Evolutionary conservation across 2,113 vertebrate genomes (phyloP).

Genomic region (Catharus minimus): DNA sequence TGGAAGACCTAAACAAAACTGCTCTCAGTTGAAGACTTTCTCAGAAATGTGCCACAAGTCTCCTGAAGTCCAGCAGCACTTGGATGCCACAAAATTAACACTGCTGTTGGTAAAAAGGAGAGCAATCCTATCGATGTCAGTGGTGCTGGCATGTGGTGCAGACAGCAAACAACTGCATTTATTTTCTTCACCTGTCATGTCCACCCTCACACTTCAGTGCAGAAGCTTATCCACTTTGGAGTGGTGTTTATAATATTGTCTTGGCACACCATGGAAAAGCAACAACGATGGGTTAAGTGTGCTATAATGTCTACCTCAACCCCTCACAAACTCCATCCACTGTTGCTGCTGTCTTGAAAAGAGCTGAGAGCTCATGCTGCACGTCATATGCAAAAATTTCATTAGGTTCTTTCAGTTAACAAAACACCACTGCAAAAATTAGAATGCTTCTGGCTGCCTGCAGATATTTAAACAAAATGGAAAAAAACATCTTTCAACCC

Average conservation of each 20-base stretch:
- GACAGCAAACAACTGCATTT: not conserved
- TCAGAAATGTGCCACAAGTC: not conserved
- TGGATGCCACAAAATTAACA: not conserved
- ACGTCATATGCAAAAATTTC: not conserved
- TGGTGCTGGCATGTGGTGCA: not conserved
- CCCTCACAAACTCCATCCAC: not conserved
- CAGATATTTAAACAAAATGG: not conserved
- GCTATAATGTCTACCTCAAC: not conserved
- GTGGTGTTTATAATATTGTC: not conserved
- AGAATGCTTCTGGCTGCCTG: not conserved
- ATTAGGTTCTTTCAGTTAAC: not conserved
- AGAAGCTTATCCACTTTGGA: not conserved
- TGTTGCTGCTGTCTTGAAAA: not conserved
- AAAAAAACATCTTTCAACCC: not conserved
- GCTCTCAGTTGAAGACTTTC: not conserved
- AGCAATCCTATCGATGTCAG: accelerated
- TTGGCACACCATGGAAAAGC: not conserved
- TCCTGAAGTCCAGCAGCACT: not conserved
- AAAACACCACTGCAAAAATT: not conserved
- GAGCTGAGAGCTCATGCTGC: not conserved
- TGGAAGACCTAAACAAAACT: not conserved
- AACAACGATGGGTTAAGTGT: not conserved
- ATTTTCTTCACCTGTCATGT: not conserved
- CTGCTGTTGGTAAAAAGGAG: not conserved
- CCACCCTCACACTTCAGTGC: not conserved